Base-by-base conservation (phyloP, 2,113 vertebrate genomes). In the Panthera uncia region DNA sequence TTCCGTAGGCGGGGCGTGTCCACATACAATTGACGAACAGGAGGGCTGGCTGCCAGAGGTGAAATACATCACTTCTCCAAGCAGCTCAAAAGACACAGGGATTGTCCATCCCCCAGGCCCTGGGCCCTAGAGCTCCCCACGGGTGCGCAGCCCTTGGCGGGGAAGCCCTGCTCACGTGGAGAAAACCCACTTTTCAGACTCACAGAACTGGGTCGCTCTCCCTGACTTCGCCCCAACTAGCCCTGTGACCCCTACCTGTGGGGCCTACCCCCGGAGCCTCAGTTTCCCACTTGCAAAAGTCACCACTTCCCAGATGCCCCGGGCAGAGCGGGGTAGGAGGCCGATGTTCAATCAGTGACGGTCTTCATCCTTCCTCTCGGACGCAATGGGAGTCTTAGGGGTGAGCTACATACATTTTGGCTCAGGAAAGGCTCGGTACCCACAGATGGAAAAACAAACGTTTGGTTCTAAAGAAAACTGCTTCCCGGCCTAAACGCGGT, bases 341-440 rank as follows among this genome's bases (percentile, higher is more conserved):
- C 14, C 0, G 18, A 19, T 7, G 18, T 5, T 3, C 55, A 1
- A 2, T 27, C 41, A 14, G 5, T 4, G 16, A 27, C 2, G 1
- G 9, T 50, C 33, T 80, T 36, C 27, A 19, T 4, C 63, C 50
- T 55, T 27, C 50, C 55, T 50, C 69, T 61, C 63, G 2, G 12
- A n/a, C 21, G 41, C n/a, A 38, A n/a, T 2, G 6, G 3, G 13
- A 6, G 33, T 27, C 31, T 50, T 36, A 3, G 33, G 82, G 78
- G 66, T 48, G 66, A 96, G 65, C 50, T 41, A 19, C 73, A 50
- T 5, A 29, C 23, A 15, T 41, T 71, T n/a, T 82, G 38, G 61
- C 73, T 89, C 12, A 45, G 63, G 91, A 80, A 76, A 79, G 68
- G 4, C 63, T 80, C 36, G 4, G 23, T 19, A 50, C 61, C 79